Evolutionary conservation across 1,140 invertebrate genomes (phyloP).

Genomic region (Bombus sylvicola): DNA sequence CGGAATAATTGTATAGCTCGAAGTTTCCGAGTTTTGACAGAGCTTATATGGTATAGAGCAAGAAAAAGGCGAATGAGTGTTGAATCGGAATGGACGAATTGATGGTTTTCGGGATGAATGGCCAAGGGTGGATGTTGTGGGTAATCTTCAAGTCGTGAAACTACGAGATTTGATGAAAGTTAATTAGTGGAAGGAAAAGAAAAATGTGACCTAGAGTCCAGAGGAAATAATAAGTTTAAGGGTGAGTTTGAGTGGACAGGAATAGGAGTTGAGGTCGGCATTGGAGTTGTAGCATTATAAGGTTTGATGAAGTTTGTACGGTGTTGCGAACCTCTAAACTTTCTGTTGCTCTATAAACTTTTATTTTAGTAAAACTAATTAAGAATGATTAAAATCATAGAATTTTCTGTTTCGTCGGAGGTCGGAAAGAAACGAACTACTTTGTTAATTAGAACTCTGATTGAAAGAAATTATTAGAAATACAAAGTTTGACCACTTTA

Average conservation of each 20-base stretch:
- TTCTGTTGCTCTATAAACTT: too few relatives aligned
- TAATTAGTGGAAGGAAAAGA: too few relatives aligned
- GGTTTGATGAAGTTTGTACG: not conserved
- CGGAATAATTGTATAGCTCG: not conserved
- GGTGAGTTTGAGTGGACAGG: too few relatives aligned
- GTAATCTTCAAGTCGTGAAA: not conserved
- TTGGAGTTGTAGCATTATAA: not conserved
- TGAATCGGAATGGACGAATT: not conserved
- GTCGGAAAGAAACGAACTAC: not conserved
- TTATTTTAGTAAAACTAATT: not conserved
- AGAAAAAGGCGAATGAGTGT: not conserved
- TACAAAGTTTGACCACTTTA: not conserved
- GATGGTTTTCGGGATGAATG: too few relatives aligned
- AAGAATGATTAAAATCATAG: not conserved
- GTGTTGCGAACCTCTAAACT: too few relatives aligned
- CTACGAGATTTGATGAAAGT: not conserved
- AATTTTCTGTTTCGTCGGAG: not conserved
- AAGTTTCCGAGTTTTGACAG: not conserved
- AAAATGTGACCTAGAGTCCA: too few relatives aligned
- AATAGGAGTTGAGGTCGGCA: too few relatives aligned
- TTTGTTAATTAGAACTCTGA: not conserved
- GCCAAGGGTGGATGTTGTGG: not conserved
- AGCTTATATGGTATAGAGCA: too few relatives aligned
- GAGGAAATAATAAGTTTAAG: too few relatives aligned
- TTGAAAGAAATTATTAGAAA: not conserved